phyloP scores from a whole-genome alignment of 2,888 invertebrate species.

The Ptychoptera contaminata region DNA sequence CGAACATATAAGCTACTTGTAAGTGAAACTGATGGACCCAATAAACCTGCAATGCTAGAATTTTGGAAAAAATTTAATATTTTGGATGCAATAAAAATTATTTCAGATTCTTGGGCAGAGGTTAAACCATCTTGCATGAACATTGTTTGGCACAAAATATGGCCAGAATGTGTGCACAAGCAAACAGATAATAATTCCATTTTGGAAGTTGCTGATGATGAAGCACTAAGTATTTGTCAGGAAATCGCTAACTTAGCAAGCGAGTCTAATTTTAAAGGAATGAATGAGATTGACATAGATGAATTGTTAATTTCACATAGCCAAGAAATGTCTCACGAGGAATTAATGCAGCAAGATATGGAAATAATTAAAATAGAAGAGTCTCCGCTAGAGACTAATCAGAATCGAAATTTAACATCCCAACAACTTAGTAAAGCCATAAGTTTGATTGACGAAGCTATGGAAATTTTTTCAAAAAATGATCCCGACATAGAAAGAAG shows the following conservation, averaged over 20 bases:
- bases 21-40: slow-evolving; percentile 1
- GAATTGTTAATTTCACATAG: slow-evolving; percentile 12
- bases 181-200: too few species aligned
- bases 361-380: background rate
- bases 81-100: slow-evolving; percentile 11
- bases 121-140: slow-evolving; percentile 9
- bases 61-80: background rate
- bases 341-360: slow-evolving; percentile 10
- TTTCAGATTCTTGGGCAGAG: slow-evolving; percentile 11
- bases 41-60: background rate
- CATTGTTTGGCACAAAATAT: background rate
- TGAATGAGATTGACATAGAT: slow-evolving; percentile 9
- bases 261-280: too few species aligned
- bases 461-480: slow-evolving; percentile 4
- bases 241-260: slow-evolving; percentile 12
- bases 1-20: slow-evolving; percentile 13
- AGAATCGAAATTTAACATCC: background rate
- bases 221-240: slow-evolving; percentile 9
- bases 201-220: slow-evolving; percentile 9
- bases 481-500: slow-evolving; percentile 6
- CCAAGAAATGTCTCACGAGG: slow-evolving; percentile 11
- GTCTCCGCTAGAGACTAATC: background rate
- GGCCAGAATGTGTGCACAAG: background rate
- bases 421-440: background rate
- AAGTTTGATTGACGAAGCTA: background rate